A percentile compares a stretch with the other conserved stretches of the same genome.
These are phyloP conservation scores for Lytechinus pictus DNA, from an alignment of 35 echinoderm and acorn worm genomes.

Conservation along the genomic window DNA sequence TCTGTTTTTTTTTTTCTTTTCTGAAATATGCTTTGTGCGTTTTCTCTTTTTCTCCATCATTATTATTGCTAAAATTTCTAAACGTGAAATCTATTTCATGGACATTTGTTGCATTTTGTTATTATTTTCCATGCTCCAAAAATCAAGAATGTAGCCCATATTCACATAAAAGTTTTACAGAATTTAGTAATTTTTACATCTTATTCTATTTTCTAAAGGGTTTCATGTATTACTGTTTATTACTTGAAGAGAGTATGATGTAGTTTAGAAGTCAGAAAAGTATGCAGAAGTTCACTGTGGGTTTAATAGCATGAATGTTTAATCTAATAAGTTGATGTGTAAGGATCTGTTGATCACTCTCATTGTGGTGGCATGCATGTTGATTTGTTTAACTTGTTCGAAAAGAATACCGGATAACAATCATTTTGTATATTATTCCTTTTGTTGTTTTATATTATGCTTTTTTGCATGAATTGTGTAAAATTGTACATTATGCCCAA, in stretches of 20 bases:
- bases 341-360: not conserved
- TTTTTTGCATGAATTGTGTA: too few relatives aligned
- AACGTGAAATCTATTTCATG: too few relatives aligned
- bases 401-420: not conserved
- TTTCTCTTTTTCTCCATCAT: too few relatives aligned
- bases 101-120: too few relatives aligned
- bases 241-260: not conserved
- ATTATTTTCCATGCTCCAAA: too few relatives aligned
- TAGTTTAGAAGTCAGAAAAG: not conserved
- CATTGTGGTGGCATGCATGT: not conserved
- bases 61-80: too few relatives aligned
- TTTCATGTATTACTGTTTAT: not conserved
- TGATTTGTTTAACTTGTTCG: not conserved
- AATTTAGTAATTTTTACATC: not conserved
- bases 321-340: not conserved
- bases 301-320: not conserved
- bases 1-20: too few relatives aligned
- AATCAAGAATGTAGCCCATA: too few relatives aligned
- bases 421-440: not conserved
- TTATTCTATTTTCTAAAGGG: not conserved
- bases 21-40: too few relatives aligned
- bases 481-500: too few relatives aligned
- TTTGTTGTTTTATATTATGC: not conserved
- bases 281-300: not conserved
- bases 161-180: too few relatives aligned